Evolutionary conservation across 2,888 invertebrate species (phyloP).

Genomic region (Rhamnusium bicolor): DNA sequence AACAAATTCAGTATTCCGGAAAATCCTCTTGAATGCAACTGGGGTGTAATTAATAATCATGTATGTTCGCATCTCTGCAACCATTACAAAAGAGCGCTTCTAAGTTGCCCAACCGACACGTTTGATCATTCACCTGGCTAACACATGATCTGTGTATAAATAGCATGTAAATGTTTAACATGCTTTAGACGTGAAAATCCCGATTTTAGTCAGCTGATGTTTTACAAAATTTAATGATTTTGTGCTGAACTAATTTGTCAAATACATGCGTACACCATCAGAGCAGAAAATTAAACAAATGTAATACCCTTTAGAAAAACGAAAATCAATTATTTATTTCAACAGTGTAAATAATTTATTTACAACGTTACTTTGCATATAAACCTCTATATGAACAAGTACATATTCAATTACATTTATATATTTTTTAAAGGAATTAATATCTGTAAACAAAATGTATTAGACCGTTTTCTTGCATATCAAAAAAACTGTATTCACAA

Average conservation of each 20-base stretch:
- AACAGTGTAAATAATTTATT: background rate
- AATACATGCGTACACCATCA: background rate
- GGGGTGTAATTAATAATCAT: slow-evolving; percentile 44
- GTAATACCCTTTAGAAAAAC: background rate
- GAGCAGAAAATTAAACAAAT: background rate
- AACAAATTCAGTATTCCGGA: slow-evolving; percentile 41
- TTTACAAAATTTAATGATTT: background rate
- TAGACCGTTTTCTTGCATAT: too few species aligned
- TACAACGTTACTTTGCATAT: background rate
- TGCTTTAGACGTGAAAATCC: slow-evolving; percentile 1
- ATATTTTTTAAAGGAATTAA: too few species aligned
- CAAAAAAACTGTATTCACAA: too few species aligned
- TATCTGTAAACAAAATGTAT: too few species aligned
- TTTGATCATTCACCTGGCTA: slow-evolving; percentile 46
- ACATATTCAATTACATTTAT: too few species aligned
- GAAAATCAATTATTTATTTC: background rate
- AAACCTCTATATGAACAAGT: too few species aligned
- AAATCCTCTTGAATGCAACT: slow-evolving; percentile 47
- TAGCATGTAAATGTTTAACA: slow-evolving; percentile 22
- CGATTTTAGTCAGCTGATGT: background rate
- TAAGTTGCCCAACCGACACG: slow-evolving; percentile 37
- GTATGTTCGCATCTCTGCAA: slow-evolving; percentile 41
- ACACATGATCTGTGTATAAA: slow-evolving; percentile 37
- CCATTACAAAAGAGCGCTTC: slow-evolving; percentile 14
- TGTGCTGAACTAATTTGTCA: background rate